Conservation (phyloP, 30 jellyfish, hydroid and myxozoan species). For the Mastigias papua region DNA sequence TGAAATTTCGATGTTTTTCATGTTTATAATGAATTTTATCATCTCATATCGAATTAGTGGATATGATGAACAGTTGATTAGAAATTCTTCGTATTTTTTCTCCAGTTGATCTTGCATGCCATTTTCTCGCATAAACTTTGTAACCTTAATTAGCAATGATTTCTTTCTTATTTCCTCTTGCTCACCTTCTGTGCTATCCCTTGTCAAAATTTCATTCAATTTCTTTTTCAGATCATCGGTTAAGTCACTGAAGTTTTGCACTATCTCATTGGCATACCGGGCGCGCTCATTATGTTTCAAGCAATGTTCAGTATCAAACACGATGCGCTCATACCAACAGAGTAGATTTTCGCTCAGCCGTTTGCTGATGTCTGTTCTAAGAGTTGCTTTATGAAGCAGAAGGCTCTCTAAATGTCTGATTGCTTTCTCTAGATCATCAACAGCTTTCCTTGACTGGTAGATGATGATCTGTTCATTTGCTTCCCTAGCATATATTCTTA, state of each 20-base stretch:
- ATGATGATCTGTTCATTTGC: background rate
- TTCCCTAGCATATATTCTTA: background rate
- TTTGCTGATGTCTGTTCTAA: background rate
- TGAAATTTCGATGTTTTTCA: background rate
- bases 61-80: background rate
- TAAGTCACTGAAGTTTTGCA: background rate
- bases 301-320: constrained; percentile 5
- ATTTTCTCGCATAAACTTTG: background rate
- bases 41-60: background rate
- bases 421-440: background rate
- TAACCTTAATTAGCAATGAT: background rate
- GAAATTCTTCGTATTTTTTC: constrained; percentile 6
- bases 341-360: background rate
- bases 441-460: background rate
- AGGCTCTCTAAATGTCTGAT: background rate
- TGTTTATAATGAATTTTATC: background rate
- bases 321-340: background rate
- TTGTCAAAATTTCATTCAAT: background rate
- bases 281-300: background rate
- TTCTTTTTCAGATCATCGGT: background rate
- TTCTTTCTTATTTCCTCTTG: constrained; percentile 1
- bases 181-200: background rate
- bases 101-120: constrained; percentile 17
- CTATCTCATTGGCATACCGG: background rate
- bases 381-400: background rate